phyloP scores from a whole-genome alignment of 2,888 invertebrate species.

The Artemia sinica region DNA sequence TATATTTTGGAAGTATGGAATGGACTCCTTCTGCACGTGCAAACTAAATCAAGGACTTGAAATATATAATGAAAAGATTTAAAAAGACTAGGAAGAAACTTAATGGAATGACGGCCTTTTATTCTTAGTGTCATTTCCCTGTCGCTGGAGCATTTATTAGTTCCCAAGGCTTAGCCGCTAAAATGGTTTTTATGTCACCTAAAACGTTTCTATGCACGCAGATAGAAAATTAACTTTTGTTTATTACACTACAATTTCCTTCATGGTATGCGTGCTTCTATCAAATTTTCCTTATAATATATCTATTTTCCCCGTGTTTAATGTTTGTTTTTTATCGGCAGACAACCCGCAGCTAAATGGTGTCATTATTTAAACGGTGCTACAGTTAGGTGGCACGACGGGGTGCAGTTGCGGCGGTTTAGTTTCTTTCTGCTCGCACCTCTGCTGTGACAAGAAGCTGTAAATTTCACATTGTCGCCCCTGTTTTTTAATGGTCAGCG shows the following conservation, averaged over 20 bases:
- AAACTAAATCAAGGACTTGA: too few species aligned
- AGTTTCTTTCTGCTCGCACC: not conserved
- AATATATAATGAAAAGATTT: too few species aligned
- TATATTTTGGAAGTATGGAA: too few species aligned
- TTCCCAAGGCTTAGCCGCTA: too few species aligned
- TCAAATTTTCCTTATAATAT: constrained; percentile 1
- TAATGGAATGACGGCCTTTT: too few species aligned
- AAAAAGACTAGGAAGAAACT: too few species aligned
- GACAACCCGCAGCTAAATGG: constrained; percentile 10
- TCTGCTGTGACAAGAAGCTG: constrained; percentile 6
- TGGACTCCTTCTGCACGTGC: too few species aligned
- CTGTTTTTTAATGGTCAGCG: not conserved
- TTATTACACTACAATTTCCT: not conserved
- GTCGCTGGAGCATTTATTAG: too few species aligned
- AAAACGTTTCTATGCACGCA: too few species aligned
- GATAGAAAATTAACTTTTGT: too few species aligned
- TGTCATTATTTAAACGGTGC: constrained; percentile 3
- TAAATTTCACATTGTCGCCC: constrained; percentile 13
- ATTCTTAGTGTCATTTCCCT: too few species aligned
- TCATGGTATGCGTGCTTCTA: not conserved
- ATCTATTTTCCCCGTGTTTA: not conserved
- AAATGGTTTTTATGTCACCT: too few species aligned
- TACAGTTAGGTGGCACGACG: not conserved
- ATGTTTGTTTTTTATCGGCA: constrained; percentile 2
- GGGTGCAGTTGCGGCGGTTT: not conserved